Evolutionary conservation across 2,113 vertebrate species (phyloP).

Genomic region (Petrocephalus microphthalmus): DNA sequence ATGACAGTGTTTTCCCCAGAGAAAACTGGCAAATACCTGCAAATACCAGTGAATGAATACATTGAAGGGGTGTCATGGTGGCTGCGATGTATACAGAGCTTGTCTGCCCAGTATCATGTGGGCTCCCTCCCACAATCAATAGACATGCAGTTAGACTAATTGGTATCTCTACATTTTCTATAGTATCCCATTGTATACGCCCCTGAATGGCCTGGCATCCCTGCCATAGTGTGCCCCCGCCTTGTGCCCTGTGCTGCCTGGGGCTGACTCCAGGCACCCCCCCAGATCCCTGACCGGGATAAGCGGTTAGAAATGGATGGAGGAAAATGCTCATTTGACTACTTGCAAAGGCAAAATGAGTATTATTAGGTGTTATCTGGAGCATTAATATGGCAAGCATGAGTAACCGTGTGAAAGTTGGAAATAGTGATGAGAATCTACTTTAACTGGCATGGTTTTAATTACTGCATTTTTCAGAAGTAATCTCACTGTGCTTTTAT

Average conservation of each 20-base stretch:
- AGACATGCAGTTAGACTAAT: background rate
- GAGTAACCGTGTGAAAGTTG: background rate
- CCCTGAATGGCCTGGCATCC: background rate
- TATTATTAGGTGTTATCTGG: background rate
- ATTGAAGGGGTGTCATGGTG: background rate
- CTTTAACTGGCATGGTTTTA: background rate
- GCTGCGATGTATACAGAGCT: background rate
- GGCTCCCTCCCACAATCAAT: background rate
- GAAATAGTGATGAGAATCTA: background rate
- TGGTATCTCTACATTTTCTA: background rate
- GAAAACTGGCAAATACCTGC: no score
- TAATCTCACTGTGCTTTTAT: background rate
- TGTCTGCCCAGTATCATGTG: background rate
- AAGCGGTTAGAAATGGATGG: background rate
- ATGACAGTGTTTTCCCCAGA: no score
- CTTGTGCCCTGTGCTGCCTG: background rate
- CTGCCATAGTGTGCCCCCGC: background rate
- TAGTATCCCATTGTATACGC: background rate
- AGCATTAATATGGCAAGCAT: background rate
- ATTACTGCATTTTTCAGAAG: background rate
- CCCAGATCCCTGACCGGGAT: background rate
- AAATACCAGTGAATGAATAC: background rate
- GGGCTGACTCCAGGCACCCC: background rate
- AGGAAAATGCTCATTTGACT: background rate
- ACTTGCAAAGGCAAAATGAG: background rate